phyloP scores from a whole-genome alignment of 2,113 vertebrate species.

The Lampris incognitus region DNA sequence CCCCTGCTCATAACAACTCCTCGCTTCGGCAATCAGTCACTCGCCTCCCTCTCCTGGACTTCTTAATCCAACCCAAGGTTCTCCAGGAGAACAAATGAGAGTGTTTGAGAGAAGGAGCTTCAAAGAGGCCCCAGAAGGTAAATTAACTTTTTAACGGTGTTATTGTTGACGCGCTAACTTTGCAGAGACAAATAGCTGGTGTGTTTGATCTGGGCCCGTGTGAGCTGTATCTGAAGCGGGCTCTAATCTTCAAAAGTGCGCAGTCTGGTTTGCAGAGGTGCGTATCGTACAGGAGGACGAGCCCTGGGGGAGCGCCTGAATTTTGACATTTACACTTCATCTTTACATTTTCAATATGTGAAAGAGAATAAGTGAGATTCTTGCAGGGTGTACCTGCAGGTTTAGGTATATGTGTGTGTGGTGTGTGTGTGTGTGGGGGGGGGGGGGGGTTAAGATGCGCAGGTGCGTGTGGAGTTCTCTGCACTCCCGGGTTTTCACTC shows the following conservation, averaged over 20 bases:
- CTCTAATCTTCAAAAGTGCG: neutral
- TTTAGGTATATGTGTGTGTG: conserved; percentile 5
- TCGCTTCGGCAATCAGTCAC: neutral
- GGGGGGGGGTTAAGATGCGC: neutral
- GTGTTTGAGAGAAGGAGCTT: conserved; percentile 9
- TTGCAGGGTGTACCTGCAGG: too few relatives aligned
- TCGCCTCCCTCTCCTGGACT: neutral
- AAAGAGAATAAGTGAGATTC: neutral
- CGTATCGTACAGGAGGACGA: neutral
- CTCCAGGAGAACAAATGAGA: conserved; percentile 12
- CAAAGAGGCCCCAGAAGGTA: conserved; percentile 25
- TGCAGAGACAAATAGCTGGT: conserved; percentile 20
- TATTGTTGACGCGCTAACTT: conserved; percentile 14
- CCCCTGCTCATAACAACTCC: too few relatives aligned
- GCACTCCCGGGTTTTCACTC: neutral
- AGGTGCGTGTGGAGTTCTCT: neutral
- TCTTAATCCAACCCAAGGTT: neutral
- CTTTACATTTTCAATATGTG: neutral
- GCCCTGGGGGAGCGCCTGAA: neutral
- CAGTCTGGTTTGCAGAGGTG: conserved; percentile 6
- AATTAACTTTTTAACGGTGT: neutral
- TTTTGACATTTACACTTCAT: neutral
- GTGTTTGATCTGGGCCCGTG: conserved; percentile 5
- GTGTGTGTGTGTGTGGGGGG: neutral
- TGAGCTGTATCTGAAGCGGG: neutral